Conservation (phyloP, 2,888 invertebrate species). For the Idaea biselata region DNA sequence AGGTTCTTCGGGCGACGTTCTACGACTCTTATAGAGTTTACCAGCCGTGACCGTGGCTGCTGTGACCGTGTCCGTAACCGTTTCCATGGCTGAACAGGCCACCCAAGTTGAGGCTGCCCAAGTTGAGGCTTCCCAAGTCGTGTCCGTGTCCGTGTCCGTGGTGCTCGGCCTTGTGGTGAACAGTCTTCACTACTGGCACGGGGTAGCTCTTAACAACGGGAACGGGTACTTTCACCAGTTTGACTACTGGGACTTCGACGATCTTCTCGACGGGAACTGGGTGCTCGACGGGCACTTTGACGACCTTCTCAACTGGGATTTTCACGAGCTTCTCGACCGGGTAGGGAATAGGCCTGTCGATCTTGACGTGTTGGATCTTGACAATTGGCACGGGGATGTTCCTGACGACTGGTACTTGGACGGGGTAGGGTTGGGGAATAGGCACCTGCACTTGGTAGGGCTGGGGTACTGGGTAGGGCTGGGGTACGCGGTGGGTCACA, state of each 20-base stretch:
- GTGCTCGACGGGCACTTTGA: slow-evolving; percentile 76
- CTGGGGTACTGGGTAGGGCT: slow-evolving; percentile 77
- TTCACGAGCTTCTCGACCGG: slow-evolving; percentile 82
- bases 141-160: slow-evolving; percentile 33
- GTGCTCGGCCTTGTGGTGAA: slow-evolving; percentile 64
- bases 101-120: slow-evolving; percentile 30
- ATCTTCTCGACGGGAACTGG: slow-evolving; percentile 77
- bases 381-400: slow-evolving; percentile 80
- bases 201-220: slow-evolving; percentile 67
- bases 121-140: slow-evolving; percentile 31
- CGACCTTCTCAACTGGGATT: slow-evolving; percentile 79
- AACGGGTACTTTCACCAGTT: slow-evolving; percentile 70
- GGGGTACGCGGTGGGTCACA: slow-evolving; percentile 78
- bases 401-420: slow-evolving; percentile 76
- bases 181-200: slow-evolving; percentile 68
- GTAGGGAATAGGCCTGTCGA: slow-evolving; percentile 81
- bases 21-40: slow-evolving; percentile 16
- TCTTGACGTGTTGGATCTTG: slow-evolving; percentile 76
- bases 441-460: slow-evolving; percentile 77
- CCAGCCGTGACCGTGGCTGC: slow-evolving; percentile 36
- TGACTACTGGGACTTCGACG: slow-evolving; percentile 78
- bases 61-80: slow-evolving; percentile 22
- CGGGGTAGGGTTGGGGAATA: slow-evolving; percentile 81
- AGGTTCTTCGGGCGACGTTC: slow-evolving; percentile 24
- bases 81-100: slow-evolving; percentile 24